Evolutionary conservation across 1,140 invertebrate species (phyloP).

Genomic region (Harpegnathos saltator): DNA sequence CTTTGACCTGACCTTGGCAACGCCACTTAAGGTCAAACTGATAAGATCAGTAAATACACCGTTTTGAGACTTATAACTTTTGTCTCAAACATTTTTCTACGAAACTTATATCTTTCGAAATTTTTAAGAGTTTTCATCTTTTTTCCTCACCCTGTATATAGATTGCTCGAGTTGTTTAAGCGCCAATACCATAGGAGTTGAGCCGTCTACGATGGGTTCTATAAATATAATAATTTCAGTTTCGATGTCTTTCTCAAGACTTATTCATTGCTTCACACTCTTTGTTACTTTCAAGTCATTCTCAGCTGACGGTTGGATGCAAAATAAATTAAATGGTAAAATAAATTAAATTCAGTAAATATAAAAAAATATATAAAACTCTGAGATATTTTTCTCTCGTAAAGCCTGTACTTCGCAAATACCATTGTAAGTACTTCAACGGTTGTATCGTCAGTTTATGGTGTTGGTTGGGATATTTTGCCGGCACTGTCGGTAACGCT

Average conservation of each 20-base stretch:
- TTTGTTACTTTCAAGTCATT: slow-evolving; percentile 14
- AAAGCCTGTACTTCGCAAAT: slow-evolving; percentile 52
- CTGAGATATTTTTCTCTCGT: too few relatives aligned
- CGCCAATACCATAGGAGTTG: slow-evolving; percentile 54
- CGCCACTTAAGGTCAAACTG: too few relatives aligned
- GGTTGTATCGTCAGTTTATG: slow-evolving; percentile 27
- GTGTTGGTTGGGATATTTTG: slow-evolving; percentile 38
- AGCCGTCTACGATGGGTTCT: slow-evolving; percentile 67
- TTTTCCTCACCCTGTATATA: slow-evolving; percentile 48
- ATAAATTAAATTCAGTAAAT: too few relatives aligned
- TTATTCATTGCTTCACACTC: slow-evolving; percentile 22
- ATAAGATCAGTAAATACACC: too few relatives aligned
- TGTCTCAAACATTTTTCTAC: slow-evolving; percentile 43
- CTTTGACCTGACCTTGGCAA: too few relatives aligned
- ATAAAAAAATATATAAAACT: neutral
- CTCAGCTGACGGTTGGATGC: neutral
- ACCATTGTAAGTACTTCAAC: slow-evolving; percentile 57
- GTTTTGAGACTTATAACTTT: too few relatives aligned
- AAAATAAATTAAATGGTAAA: neutral
- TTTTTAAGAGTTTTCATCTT: too few relatives aligned
- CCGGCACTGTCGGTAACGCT: slow-evolving; percentile 62
- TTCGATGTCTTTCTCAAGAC: slow-evolving; percentile 5
- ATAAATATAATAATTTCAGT: slow-evolving; percentile 68
- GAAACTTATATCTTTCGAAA: too few relatives aligned
- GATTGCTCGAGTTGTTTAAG: slow-evolving; percentile 73